Evolutionary conservation across 2,113 vertebrate species (phyloP).

Genomic region (Mixornis gularis): DNA sequence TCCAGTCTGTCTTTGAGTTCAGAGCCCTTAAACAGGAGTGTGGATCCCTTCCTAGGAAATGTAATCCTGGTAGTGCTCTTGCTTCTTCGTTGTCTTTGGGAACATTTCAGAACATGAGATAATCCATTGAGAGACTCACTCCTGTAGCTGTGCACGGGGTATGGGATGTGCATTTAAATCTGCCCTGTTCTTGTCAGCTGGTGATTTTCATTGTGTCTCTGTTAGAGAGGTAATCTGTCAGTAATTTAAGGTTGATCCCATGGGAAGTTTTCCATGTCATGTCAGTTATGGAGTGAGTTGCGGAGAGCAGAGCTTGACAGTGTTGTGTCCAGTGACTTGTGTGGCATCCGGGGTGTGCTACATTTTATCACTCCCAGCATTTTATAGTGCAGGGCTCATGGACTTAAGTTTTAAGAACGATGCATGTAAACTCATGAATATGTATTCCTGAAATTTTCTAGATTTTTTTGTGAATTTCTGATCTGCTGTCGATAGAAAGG

Average conservation of each 20-base stretch:
- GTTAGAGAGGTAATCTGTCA: background rate
- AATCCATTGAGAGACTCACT: fast-evolving
- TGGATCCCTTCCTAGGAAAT: background rate
- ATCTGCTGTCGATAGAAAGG: background rate
- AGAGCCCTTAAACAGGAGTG: background rate
- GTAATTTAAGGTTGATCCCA: background rate
- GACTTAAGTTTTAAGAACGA: background rate
- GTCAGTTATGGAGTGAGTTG: fast-evolving
- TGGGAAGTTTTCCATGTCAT: background rate
- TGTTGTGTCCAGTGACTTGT: background rate
- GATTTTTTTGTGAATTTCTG: background rate
- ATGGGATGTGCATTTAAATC: background rate
- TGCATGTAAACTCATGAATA: fast-evolving
- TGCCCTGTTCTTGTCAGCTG: background rate
- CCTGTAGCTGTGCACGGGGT: fast-evolving
- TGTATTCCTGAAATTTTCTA: background rate
- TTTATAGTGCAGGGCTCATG: background rate
- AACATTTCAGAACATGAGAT: background rate
- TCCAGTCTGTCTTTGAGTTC: background rate
- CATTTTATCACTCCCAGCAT: background rate
- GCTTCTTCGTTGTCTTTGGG: background rate
- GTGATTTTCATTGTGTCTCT: background rate
- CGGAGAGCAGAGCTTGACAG: background rate
- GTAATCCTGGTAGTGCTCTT: background rate
- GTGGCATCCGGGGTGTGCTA: background rate